These are phyloP conservation scores for Pluvialis apricaria DNA, from an alignment of 2,113 vertebrate species.

Conservation along the genomic window DNA sequence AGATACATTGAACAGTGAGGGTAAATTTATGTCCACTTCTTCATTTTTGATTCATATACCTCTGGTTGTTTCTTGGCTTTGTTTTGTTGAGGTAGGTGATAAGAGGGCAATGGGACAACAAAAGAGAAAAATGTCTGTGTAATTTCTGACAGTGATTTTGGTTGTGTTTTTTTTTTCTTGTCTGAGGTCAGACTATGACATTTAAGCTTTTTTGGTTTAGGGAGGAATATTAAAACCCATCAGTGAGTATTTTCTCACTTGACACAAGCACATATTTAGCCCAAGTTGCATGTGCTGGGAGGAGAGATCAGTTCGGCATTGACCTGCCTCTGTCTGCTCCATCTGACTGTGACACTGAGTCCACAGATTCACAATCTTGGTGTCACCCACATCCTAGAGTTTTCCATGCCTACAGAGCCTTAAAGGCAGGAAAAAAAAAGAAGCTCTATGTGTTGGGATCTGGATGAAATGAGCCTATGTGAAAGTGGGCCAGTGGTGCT, in stretches of 20 bases:
- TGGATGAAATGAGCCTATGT: background rate
- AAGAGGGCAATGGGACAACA: background rate
- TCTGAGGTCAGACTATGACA: background rate
- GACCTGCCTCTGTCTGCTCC: background rate
- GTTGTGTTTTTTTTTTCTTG: background rate
- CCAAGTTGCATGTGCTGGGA: background rate
- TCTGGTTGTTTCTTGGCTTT: background rate
- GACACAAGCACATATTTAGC: background rate
- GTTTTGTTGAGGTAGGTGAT: background rate
- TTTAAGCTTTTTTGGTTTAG: background rate
- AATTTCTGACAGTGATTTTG: background rate
- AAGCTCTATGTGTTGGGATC: accelerated
- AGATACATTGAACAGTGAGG: background rate
- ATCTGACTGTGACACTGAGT: accelerated
- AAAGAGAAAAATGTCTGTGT: background rate
- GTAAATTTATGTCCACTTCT: background rate
- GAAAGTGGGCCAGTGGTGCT: background rate
- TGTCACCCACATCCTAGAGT: background rate
- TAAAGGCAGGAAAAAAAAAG: background rate
- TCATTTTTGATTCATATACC: background rate
- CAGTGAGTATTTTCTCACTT: background rate
- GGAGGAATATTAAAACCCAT: background rate
- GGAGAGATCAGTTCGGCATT: background rate
- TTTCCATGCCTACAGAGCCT: background rate
- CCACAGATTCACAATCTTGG: background rate